Base-by-base conservation (phyloP, 2,888 invertebrate genomes). In the Dendrolimus houi region DNA sequence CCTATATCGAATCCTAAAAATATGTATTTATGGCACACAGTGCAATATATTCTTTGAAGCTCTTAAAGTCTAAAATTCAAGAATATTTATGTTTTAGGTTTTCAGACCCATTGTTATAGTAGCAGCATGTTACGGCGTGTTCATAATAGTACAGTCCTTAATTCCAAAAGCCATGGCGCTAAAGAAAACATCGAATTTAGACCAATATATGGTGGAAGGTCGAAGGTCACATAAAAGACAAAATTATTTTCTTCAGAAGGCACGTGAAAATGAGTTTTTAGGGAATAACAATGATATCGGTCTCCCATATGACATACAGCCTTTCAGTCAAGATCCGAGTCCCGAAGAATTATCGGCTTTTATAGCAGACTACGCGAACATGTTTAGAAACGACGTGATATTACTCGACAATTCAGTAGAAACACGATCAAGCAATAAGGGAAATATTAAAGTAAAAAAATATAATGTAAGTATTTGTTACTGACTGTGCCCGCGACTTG, bases 321-420 rank as follows among this genome's bases (percentile, higher is more conserved):
- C 75, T 1, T 63, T 72, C 6, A 75, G 79, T 13, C 63, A 71
- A 0, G 77, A 81, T 42, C 62, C 71, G 1, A 78, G 71, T 17
- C 69, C 79, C 2, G 82, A 84, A 59, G 81, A 82, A 55, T 64
- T 86, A n/a, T 81, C 87, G 1, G 81, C 79, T 1, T 73, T 85
- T 10, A 81, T 87, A 2, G 77, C 82, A 8, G 89, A 88, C 64
- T 85, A 88, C 62, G 87, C 86, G 1, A 85, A 89, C 59, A 82
- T 85, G 84, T 85, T 87, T 53, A 69, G 84, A 56, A 83, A 88
- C 57, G 85, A 89, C 58, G 83, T 87, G 1, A 80, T 87, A 59
- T 69, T 87, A 55, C 65, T 87, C 52, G 89, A 89, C 62, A 83
- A 90, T 62, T 87, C 88, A 7, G 80, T 87, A 9, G 82, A 89